Conservation (phyloP, 2,113 vertebrate species). For the Rattus rattus region DNA sequence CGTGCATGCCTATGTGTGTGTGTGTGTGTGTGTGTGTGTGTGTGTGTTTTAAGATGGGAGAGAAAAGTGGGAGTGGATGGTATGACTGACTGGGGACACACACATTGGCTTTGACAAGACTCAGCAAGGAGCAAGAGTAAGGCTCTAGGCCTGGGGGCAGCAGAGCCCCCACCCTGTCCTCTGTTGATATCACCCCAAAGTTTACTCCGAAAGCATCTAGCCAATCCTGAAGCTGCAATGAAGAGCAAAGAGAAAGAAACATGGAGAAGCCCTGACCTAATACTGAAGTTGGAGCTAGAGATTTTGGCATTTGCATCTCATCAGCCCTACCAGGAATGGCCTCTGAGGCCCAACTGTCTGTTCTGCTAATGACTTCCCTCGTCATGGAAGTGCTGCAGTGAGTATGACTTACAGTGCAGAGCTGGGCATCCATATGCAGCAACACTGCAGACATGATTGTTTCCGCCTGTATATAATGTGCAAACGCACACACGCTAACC, state of each 20-base stretch:
- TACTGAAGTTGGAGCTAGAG: not conserved
- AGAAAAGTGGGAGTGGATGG: not conserved
- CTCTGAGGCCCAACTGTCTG: not conserved
- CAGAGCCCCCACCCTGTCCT: not conserved
- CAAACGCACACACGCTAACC: not conserved
- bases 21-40: not conserved
- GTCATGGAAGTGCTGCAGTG: not conserved
- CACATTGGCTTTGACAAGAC: too few species aligned
- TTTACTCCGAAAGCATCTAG: not conserved
- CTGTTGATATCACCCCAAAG: not conserved
- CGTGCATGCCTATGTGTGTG: too few species aligned
- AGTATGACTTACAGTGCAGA: not conserved
- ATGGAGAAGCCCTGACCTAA: not conserved
- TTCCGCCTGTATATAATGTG: fast-evolving
- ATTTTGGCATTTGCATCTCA: not conserved
- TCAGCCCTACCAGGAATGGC: not conserved
- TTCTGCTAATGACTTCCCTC: not conserved
- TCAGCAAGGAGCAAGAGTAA: too few species aligned
- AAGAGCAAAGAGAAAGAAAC: not conserved
- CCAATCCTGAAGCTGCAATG: fast-evolving
- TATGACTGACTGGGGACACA: too few species aligned
- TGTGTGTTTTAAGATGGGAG: not conserved
- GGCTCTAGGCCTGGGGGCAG: fast-evolving
- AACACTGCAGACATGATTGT: fast-evolving
- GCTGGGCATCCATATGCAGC: too few species aligned